Evolutionary conservation across 2,113 vertebrate genomes (phyloP), one percentile per base, ranked within the genome.

Genomic region (Silurus glanis): DNA sequence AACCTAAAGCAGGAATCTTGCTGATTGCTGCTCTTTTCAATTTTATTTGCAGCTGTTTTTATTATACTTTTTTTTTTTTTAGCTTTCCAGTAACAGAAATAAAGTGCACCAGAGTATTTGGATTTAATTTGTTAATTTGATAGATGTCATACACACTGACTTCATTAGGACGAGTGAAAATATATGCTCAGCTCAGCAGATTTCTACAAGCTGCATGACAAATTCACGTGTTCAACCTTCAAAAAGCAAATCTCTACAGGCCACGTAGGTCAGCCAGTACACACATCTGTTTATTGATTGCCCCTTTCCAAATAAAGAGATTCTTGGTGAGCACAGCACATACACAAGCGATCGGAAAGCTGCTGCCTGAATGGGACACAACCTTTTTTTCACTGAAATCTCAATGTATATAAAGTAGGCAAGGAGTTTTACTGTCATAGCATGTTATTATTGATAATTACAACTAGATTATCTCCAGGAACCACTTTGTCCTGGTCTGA

Each of bases 231-330:
- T 58, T 37, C 76, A 12, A 59, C 4, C 14, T 25, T 58, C 8
- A 56, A 56, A 79, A 37, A 59, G 76, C 53, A 19, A 58, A 59
- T 59, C 8, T 79, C 51, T 25, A 56, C 13, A 17, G 55, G 75
- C 75, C 51, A 17, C 55, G n/a, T 78, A 16, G 6, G 75, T 55
- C 12, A 56, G 12, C 75, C 51, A 55, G n/a, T 55, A 6, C 51
- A 78, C 49, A 55, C 75, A 79, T 76, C 10, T 76, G 74, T 25
- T 76, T 55, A 25, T 53, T 53, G 19, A 75, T 75, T 75, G 47
- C 47, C 37, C 37, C 37, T 37, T n/a, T 12, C 21, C 6, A 76
- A 28, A 23, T 53, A 6, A 45, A 47, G 69, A 25, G 21, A 76
- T 23, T 6, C 10, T 55, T 76, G n/a, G 51, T 3, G 2, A 56